phyloP scores from a whole-genome alignment of 2,113 vertebrate species.

The Fregata magnificens region DNA sequence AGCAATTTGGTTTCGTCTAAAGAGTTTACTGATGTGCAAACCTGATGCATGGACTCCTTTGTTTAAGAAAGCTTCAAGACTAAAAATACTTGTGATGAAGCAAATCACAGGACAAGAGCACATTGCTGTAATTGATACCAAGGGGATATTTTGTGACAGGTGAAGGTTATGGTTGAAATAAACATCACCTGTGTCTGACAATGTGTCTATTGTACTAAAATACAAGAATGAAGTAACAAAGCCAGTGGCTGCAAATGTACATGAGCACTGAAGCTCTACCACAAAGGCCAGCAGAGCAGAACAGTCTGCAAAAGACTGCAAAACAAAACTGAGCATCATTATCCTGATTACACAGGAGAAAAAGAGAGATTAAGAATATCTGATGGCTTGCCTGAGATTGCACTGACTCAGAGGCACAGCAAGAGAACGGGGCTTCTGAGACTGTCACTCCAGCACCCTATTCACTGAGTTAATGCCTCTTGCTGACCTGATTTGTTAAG shows the following conservation, averaged over 20 bases:
- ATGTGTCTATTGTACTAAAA: not conserved
- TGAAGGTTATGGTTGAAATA: not conserved
- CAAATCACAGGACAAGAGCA: not conserved
- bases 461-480: not conserved
- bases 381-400: not conserved
- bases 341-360: constrained; percentile 25
- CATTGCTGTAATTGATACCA: not conserved
- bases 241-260: not conserved
- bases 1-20: not conserved
- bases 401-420: not conserved
- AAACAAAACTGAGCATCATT: not conserved
- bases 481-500: constrained; percentile 5
- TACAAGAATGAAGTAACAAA: not conserved
- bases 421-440: not conserved
- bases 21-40: not conserved
- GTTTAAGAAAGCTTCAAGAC: not conserved
- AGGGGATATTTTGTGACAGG: not conserved
- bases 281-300: not conserved
- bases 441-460: not conserved
- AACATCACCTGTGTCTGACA: not conserved
- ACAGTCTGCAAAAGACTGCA: not conserved
- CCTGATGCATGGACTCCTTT: not conserved
- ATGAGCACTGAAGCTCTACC: not conserved
- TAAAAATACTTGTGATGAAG: not conserved
- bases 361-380: constrained; percentile 6